A percentile compares a stretch with the other conserved stretches of the same genome.
Evolutionary conservation across 2,113 vertebrate species (phyloP).

Genomic region (Gallinago jamesoni): DNA sequence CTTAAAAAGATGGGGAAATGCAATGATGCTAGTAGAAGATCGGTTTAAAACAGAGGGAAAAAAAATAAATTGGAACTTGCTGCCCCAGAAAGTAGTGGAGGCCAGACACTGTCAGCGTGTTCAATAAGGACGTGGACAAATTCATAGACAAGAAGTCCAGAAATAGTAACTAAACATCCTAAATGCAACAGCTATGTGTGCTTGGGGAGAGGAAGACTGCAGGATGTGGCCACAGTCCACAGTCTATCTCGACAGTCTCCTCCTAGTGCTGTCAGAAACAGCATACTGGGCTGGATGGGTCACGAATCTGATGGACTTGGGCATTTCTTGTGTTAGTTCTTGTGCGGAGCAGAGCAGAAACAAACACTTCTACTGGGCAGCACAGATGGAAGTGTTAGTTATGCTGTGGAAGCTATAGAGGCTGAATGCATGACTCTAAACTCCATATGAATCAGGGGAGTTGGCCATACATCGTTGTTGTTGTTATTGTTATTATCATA

Average conservation of each 20-base stretch:
- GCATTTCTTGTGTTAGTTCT: background rate
- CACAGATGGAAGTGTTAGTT: background rate
- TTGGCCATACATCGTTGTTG: background rate
- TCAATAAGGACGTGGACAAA: background rate
- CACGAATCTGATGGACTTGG: fast-evolving
- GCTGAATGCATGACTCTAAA: background rate
- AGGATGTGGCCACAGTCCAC: background rate
- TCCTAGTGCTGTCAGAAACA: background rate
- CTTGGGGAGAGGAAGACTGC: background rate
- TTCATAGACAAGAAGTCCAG: background rate
- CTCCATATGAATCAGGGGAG: background rate
- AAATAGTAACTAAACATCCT: background rate
- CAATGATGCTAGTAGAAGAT: background rate
- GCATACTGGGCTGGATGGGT: background rate
- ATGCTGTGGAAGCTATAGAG: background rate
- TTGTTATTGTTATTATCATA: background rate
- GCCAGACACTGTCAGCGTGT: background rate
- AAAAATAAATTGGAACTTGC: background rate
- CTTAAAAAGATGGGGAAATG: background rate
- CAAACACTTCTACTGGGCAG: background rate
- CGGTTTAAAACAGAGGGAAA: background rate
- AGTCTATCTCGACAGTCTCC: background rate
- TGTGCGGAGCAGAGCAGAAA: background rate
- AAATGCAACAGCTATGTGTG: background rate
- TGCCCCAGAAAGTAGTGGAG: background rate